phyloP scores from a whole-genome alignment of 2,797 vertebrate genomes.

The Rhodeus uyekii region DNA sequence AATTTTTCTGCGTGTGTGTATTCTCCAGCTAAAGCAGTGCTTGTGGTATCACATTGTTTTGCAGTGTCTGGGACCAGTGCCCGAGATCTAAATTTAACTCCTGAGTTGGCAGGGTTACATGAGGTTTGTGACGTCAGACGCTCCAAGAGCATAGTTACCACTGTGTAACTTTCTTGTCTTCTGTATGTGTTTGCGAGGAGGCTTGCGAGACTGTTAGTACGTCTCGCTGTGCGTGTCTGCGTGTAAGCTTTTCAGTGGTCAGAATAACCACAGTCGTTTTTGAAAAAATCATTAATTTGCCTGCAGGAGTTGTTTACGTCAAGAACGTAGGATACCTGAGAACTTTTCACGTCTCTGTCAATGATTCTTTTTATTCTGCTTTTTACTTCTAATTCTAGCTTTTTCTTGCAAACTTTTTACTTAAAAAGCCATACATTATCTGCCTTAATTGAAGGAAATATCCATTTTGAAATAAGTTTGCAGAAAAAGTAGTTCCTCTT shows the following conservation, averaged over 20 bases:
- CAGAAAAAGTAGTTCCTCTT: neutral
- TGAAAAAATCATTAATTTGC: slow-evolving; percentile 43
- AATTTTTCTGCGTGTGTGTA: slow-evolving; percentile 20
- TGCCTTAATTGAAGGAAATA: neutral
- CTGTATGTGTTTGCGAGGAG: slow-evolving; percentile 10
- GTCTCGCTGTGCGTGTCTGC: slow-evolving; percentile 14
- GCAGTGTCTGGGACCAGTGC: slow-evolving; percentile 73
- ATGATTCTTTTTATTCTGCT: neutral
- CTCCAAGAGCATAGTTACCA: slow-evolving; percentile 52
- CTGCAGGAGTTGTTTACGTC: slow-evolving; percentile 44
- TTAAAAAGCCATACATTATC: neutral
- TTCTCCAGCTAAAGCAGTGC: slow-evolving; percentile 58
- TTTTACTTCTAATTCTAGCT: neutral
- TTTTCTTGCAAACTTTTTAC: neutral
- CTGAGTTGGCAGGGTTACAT: slow-evolving; percentile 65
- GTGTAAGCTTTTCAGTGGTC: slow-evolving; percentile 1
- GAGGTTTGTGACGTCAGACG: slow-evolving; percentile 57
- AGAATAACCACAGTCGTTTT: slow-evolving; percentile 31
- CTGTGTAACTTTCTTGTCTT: slow-evolving; percentile 52
- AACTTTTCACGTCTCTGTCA: neutral
- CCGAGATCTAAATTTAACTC: slow-evolving; percentile 78
- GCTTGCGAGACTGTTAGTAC: neutral
- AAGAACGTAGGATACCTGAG: slow-evolving; percentile 29
- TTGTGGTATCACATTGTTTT: slow-evolving; percentile 73
- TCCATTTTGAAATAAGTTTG: neutral